Percentiles rank a stretch among this genome's conserved stretches.
phyloP scores from a whole-genome alignment of 1,140 invertebrate genomes.

The Cotesia glomerata region DNA sequence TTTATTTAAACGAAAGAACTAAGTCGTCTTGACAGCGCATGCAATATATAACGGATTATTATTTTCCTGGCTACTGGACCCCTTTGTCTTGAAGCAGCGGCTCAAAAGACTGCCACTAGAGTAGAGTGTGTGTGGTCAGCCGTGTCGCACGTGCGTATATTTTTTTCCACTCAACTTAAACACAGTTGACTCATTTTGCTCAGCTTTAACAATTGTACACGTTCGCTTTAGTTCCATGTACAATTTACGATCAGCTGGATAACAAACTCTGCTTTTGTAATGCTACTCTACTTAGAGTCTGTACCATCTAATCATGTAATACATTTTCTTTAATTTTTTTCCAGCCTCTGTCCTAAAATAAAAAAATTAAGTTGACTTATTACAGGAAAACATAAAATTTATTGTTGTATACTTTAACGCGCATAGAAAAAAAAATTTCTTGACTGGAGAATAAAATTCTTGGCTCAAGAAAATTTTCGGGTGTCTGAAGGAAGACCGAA shows the following conservation, averaged over 20 bases:
- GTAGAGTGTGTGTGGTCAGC: slow-evolving; percentile 23
- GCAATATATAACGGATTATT: background rate
- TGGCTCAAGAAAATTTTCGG: too few species aligned
- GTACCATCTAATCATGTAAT: background rate
- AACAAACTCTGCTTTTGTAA: slow-evolving; percentile 12
- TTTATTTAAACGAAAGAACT: background rate
- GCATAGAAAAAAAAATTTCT: too few species aligned
- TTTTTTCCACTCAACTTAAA: background rate
- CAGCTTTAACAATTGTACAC: background rate
- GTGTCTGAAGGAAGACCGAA: too few species aligned
- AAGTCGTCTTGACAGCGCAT: background rate
- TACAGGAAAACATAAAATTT: too few species aligned
- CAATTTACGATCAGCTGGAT: slow-evolving; percentile 6
- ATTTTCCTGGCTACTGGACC: background rate
- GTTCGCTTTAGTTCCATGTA: background rate
- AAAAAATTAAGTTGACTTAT: background rate
- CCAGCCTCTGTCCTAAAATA: background rate
- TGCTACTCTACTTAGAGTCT: background rate
- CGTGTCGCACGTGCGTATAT: slow-evolving; percentile 27
- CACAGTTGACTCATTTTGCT: slow-evolving; percentile 18
- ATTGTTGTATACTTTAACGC: too few species aligned
- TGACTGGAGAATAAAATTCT: too few species aligned
- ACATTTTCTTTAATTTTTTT: background rate
- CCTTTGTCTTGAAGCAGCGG: background rate
- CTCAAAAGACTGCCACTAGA: background rate